A percentile compares a stretch with the other conserved stretches of the same genome.
Conservation (phyloP, 2,888 invertebrate genomes). For the Orchestes rusci region DNA sequence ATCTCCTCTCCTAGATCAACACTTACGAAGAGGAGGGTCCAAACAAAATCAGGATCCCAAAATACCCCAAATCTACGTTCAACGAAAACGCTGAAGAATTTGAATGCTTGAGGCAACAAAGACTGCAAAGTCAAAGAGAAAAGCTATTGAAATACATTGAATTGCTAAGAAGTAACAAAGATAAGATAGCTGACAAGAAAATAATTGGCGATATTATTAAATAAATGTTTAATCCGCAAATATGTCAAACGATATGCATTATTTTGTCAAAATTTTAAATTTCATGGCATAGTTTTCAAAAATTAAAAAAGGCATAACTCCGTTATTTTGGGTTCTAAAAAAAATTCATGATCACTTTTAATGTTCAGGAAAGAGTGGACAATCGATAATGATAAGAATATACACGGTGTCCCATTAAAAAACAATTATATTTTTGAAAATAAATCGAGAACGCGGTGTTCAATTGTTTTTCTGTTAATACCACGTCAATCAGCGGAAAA, state of each 20-base stretch:
- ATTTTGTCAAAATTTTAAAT: background rate
- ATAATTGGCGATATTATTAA: slow-evolving; percentile 22
- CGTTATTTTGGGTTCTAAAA: too few species aligned
- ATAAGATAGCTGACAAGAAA: slow-evolving; percentile 13
- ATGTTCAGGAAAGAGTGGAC: too few species aligned
- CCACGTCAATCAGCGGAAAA: too few species aligned
- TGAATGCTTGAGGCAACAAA: slow-evolving; percentile 30
- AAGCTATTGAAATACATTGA: slow-evolving; percentile 30
- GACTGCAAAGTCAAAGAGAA: slow-evolving; percentile 29
- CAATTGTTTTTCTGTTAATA: too few species aligned
- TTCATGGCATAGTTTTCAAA: background rate
- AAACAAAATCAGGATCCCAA: slow-evolving; percentile 16
- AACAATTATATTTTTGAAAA: too few species aligned
- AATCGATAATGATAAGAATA: too few species aligned
- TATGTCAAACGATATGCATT: too few species aligned
- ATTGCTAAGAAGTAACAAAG: slow-evolving; percentile 24
- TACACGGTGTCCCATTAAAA: too few species aligned
- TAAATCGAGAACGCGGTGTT: too few species aligned
- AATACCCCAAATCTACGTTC: slow-evolving; percentile 13
- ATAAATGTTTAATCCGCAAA: slow-evolving; percentile 9
- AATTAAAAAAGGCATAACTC: too few species aligned
- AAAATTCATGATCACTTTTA: too few species aligned
- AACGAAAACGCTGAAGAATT: slow-evolving; percentile 29
- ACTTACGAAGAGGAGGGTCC: slow-evolving; percentile 23
- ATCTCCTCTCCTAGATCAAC: slow-evolving; percentile 17